Percentiles rank a stretch among this genome's conserved stretches.
Evolutionary conservation across 1,140 invertebrate genomes (phyloP).

Genomic region (Neodiprion virginianus): DNA sequence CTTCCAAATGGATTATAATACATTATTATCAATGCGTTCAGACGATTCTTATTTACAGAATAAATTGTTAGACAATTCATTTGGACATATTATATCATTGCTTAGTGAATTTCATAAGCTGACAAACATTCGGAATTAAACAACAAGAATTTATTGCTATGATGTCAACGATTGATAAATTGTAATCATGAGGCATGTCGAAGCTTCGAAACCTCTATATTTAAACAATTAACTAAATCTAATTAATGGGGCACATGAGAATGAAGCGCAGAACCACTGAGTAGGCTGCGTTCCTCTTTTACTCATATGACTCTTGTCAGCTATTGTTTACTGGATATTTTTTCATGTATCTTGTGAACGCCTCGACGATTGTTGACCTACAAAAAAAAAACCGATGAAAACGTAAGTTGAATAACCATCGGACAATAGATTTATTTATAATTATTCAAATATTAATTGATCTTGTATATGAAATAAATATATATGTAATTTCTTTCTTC

Average conservation of each 20-base stretch:
- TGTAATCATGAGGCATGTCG: neutral
- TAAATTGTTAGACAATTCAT: too few relatives aligned
- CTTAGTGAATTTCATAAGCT: neutral
- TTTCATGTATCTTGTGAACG: conserved; percentile 61
- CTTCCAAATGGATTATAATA: neutral
- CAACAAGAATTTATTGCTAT: neutral
- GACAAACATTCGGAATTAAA: neutral
- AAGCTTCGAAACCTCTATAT: neutral
- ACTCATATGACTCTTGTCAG: conserved; percentile 33
- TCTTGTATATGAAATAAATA: too few relatives aligned
- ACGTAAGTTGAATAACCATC: neutral
- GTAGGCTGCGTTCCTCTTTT: neutral
- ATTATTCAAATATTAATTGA: too few relatives aligned
- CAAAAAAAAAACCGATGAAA: conserved; percentile 35
- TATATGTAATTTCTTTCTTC: neutral
- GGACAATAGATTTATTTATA: too few relatives aligned
- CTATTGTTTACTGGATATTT: conserved; percentile 59
- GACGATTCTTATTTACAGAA: too few relatives aligned
- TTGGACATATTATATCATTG: neutral
- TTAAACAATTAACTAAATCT: neutral
- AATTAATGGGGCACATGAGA: neutral
- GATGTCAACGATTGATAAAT: neutral
- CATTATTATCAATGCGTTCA: neutral
- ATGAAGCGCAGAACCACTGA: neutral
- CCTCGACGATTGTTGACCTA: conserved; percentile 61